phyloP scores from a whole-genome alignment of 2,113 vertebrate species.

The Zapornia atra region DNA sequence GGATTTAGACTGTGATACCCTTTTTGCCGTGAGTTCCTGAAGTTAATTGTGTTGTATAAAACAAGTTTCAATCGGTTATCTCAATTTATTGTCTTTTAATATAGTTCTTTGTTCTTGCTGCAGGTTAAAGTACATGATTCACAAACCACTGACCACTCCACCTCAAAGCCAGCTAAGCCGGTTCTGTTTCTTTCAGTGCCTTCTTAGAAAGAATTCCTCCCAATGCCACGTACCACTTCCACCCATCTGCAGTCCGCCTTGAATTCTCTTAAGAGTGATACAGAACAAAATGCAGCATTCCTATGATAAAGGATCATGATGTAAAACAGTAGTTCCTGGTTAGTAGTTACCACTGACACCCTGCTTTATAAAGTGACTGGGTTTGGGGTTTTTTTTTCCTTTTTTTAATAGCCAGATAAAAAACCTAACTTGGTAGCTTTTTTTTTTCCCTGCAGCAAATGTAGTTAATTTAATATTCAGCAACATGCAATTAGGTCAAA shows the following conservation, averaged over 20 bases:
- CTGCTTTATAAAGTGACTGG: neutral
- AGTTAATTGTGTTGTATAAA: neutral
- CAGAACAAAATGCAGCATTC: neutral
- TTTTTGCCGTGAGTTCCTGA: neutral
- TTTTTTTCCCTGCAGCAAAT: neutral
- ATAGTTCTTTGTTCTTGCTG: neutral
- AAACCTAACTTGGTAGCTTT: neutral
- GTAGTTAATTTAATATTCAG: neutral
- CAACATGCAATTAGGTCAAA: conserved; percentile 19
- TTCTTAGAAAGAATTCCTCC: neutral
- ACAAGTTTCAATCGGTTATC: neutral
- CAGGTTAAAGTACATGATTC: neutral
- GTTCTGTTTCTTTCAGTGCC: neutral
- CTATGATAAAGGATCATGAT: neutral
- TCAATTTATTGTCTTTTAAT: neutral
- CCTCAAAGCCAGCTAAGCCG: neutral
- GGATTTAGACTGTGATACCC: neutral
- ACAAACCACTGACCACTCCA: neutral
- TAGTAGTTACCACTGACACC: too few species aligned
- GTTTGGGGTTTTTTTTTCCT: neutral
- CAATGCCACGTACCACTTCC: neutral
- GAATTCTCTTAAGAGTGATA: neutral
- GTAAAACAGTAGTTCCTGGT: neutral
- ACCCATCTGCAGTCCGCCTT: neutral
- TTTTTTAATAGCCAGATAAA: neutral